Evolutionary conservation across 2,113 vertebrate species (phyloP).

Genomic region (Podocnemis expansa): DNA sequence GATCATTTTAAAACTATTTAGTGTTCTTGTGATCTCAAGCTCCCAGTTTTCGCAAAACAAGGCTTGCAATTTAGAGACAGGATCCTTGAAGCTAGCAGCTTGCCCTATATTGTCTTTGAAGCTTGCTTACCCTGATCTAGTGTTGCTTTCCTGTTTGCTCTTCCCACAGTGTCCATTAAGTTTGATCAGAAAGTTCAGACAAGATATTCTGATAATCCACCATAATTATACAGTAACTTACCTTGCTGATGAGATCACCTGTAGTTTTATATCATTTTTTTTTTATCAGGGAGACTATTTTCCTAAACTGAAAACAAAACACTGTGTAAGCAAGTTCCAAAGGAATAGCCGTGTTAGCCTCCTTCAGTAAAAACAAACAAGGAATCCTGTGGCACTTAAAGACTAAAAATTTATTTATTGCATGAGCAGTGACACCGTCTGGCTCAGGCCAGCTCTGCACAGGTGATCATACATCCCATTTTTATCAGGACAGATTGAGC

Average conservation of each 20-base stretch:
- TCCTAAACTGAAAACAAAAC: no score
- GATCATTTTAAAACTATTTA: not conserved
- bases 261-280: not conserved
- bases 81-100: not conserved
- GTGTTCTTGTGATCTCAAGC: not conserved
- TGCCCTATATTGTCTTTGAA: not conserved
- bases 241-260: not conserved
- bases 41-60: not conserved
- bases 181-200: not conserved
- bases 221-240: not conserved
- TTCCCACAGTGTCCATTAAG: not conserved
- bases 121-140: not conserved
- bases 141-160: not conserved
- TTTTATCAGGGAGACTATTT: no score
- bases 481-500: no score
- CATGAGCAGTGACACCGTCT: no score
- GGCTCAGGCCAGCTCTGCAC: no score
- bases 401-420: no score
- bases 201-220: slow-evolving; percentile 6
- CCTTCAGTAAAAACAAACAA: no score
- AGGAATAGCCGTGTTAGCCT: no score
- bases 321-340: no score
- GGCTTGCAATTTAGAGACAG: not conserved
- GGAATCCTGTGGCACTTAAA: no score
- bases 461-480: no score